phyloP scores from a whole-genome alignment of 2,113 vertebrate species.

The Andinoacara biseriatus region DNA sequence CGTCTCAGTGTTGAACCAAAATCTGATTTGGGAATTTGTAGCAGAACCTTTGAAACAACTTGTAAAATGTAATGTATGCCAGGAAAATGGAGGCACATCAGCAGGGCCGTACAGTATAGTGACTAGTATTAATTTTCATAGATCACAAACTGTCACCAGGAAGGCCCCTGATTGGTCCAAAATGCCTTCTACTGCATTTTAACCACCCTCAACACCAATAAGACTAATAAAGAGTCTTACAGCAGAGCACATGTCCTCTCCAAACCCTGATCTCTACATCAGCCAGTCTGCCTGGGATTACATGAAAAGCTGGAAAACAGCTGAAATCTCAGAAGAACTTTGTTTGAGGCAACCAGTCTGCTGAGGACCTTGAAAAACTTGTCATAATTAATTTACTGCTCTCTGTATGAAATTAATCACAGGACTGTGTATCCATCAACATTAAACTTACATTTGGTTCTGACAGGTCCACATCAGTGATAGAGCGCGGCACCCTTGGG shows the following conservation, averaged over 20 bases:
- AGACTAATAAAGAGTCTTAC: not conserved
- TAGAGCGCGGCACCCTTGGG: constrained; percentile 77
- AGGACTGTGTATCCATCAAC: not conserved
- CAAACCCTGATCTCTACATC: not conserved
- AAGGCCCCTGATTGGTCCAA: not conserved
- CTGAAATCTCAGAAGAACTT: not conserved
- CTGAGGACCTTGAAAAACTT: not conserved
- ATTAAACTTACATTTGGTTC: constrained; percentile 83
- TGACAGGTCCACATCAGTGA: constrained; percentile 84
- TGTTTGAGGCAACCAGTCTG: not conserved
- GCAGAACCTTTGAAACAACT: not conserved
- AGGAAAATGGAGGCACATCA: not conserved
- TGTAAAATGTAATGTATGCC: not conserved
- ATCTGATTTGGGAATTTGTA: not conserved
- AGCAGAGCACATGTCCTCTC: not conserved
- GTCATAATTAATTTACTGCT: not conserved
- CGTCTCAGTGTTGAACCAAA: not conserved
- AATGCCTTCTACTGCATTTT: not conserved
- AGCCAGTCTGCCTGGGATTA: not conserved
- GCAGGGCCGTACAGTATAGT: not conserved
- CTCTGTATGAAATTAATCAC: not conserved
- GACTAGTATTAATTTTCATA: not conserved
- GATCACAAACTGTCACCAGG: not conserved
- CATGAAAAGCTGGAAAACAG: not conserved
- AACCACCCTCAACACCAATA: not conserved